Evolutionary conservation across 2,888 invertebrate species (phyloP), one percentile per base, ranked within the genome.

Genomic region (Amiota minor): DNA sequence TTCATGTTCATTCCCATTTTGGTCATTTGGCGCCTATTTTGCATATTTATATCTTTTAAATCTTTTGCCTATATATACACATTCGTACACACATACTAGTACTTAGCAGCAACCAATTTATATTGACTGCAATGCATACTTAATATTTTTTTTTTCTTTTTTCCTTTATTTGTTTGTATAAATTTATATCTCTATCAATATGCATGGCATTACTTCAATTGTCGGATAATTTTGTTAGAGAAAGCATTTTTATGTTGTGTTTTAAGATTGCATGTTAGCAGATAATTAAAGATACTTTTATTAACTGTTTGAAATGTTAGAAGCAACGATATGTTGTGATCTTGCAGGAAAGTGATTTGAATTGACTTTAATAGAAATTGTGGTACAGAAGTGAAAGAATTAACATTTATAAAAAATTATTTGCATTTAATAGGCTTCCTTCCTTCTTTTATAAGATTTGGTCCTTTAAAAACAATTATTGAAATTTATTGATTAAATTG

Each of bases 281-380:
- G 70, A 65, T 70, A 73, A 72, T 75, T 77, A 77, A 70, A 45
- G 65, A 73, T 72, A 70, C 14, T 75, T 56, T 71, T 18, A 65
- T 59, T 47, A 61, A 20, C 47, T 45, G 9, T 9, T 35, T 35
- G 45, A 65, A 45, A 65, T 53, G 46, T 61, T 35, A 23, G 10
- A 23, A 18, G 20, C 35, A 16, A 61, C 20, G 35, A 35, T 35
- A 35, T 35, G 35, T 35, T 35, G 6, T 35, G 20, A 35, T 23
- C 6, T 14, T 61, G 16, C 23, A 61, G 35, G 16, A 9, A 20
- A 9, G 6, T 6, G 9, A 20, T 23, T 12, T 10, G 61, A 16
- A 10, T 23, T 61, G 35, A 8, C 35, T 35, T 35, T 35, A 35
- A 35, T 35, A 6, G 35, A 35, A 35, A 35, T 35, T 35, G 35